Conservation (phyloP, 2,797 vertebrate species). For the Lemur catta region DNA sequence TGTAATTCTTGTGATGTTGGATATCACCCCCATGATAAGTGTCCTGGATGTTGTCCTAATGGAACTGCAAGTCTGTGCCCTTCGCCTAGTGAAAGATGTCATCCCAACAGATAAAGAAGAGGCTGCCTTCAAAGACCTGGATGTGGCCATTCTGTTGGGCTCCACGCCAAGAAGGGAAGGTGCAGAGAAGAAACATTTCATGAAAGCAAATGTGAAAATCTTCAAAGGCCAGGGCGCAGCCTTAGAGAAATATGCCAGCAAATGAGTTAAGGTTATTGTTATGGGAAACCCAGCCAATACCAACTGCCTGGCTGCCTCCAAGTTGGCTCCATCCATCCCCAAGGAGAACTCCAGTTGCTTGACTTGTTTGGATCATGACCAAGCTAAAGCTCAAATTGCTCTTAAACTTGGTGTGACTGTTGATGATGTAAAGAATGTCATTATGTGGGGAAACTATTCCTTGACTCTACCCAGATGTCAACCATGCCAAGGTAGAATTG, state of each 20-base stretch:
- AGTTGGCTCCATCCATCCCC: conserved; percentile 95
- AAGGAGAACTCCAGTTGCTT: conserved; percentile 98
- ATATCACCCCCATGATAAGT: conserved; percentile 94
- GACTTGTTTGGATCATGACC: conserved; percentile 96
- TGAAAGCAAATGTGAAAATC: conserved; percentile 94
- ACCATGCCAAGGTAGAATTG: conserved; percentile 90
- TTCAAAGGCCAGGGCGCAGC: conserved; percentile 94
- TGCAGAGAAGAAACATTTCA: conserved; percentile 97
- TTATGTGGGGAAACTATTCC: conserved; percentile 98
- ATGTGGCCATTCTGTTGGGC: conserved; percentile 94
- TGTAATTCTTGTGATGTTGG: conserved; percentile 90
- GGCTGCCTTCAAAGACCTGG: conserved; percentile 94
- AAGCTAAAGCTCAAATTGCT: conserved; percentile 95
- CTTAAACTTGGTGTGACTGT: conserved; percentile 90
- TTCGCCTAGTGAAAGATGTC: conserved; percentile 93
- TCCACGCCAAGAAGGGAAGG: conserved; percentile 97
- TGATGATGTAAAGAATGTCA: conserved; percentile 93
- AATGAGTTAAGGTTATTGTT: conserved; percentile 96
- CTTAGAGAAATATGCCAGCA: conserved; percentile 95
- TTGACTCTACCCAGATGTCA: conserved; percentile 96
- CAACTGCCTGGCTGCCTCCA: conserved; percentile 94
- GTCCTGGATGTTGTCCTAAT: conserved; percentile 94
- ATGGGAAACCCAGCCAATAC: conserved; percentile 98
- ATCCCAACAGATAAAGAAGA: conserved; percentile 94
- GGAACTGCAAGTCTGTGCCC: conserved; percentile 96